Evolutionary conservation across 2,888 invertebrate species (phyloP), one percentile per base, ranked within the genome.

Genomic region (Xanthia icteritia): DNA sequence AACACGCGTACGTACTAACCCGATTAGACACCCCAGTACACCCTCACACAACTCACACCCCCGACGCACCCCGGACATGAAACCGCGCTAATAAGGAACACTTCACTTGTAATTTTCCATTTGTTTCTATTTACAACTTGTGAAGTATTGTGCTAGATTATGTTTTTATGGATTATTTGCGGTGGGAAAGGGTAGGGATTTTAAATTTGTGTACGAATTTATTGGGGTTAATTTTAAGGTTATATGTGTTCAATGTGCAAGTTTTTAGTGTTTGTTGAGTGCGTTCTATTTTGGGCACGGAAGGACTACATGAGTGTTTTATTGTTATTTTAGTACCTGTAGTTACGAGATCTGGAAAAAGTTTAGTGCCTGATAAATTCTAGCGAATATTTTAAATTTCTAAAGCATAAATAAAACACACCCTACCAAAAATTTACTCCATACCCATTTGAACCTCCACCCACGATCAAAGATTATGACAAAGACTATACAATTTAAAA

Each of bases 31-130:
- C 85, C 83, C 79, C 79, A 66, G 9, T 60, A 79, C 68, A 60
- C 82, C 72, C 69, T 75, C 68, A 36, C 13, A 58, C 72, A 73
- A 74, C 73, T 65, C 82, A 45, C 63, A 67, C 75, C 79, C 76
- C 76, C 60, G 27, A 79, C 82, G 76, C 82, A 82, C 79, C 84
- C 85, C 89, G 88, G 87, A 90, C 89, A 85, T 84, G 89, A 88
- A 92, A 91, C 91, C 89, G 85, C 89, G 89, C 89, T 92, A 92
- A 92, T 92, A 92, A 92, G 90, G 90, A 92, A 92, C 91, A 90
- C 89, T 88, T 88, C 88, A 90, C 86, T 90, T 89, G 89, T 91
- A 90, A 91, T 91, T 90, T 89, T 89, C 89, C 89, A 91, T 90
- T 89, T 90, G 89, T 91, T 89, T 89, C 87, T 88, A 90, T 91